Percentiles rank a stretch among this genome's conserved stretches.
These are phyloP conservation scores for Crotophaga sulcirostris DNA, from an alignment of 2,113 vertebrate species.

Conservation along the genomic window DNA sequence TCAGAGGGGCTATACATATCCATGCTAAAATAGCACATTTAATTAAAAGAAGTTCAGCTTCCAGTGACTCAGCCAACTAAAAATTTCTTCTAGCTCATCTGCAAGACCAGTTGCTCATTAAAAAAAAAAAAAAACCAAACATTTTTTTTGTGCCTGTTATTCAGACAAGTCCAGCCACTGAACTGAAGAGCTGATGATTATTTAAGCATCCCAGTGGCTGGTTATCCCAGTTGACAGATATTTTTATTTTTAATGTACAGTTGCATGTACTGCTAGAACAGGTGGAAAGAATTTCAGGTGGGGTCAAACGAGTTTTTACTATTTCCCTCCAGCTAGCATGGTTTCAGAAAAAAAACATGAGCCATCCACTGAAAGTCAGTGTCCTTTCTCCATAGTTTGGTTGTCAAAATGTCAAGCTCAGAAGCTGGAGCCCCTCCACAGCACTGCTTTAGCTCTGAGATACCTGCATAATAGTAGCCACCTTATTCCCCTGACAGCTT, in stretches of 20 bases:
- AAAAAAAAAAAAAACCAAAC: background rate
- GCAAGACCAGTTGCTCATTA: background rate
- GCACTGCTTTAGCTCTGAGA: background rate
- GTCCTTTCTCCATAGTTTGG: constrained; percentile 8
- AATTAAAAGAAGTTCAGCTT: background rate
- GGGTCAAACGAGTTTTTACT: background rate
- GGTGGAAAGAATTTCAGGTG: background rate
- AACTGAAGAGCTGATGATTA: background rate
- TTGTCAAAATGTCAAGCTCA: background rate
- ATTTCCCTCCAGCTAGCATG: background rate
- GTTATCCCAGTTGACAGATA: background rate
- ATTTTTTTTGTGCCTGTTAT: background rate
- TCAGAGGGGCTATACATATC: background rate
- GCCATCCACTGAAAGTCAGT: background rate
- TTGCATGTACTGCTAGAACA: background rate
- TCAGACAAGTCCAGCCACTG: background rate
- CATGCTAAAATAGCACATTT: background rate
- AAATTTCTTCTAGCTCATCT: background rate
- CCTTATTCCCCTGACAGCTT: background rate
- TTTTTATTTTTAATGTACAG: background rate
- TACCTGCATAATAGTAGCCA: background rate
- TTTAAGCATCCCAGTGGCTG: background rate
- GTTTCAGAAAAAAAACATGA: background rate
- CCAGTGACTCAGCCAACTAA: background rate
- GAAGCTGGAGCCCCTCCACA: background rate